Evolutionary conservation across 2,797 vertebrate species (phyloP).

Genomic region (Eleutherodactylus coqui): DNA sequence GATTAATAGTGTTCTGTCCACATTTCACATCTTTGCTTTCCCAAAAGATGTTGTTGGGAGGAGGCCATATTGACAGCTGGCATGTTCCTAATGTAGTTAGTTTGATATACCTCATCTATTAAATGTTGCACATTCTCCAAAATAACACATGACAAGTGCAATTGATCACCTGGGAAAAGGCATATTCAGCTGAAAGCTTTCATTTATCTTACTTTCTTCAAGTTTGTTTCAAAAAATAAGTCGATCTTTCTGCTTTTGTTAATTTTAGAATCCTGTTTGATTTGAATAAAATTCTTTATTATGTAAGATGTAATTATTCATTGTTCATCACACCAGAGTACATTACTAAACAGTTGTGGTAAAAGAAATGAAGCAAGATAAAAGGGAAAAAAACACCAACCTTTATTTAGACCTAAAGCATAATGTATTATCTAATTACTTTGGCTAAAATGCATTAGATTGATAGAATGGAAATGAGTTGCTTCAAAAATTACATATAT

Average conservation of each 20-base stretch:
- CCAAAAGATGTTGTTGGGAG: constrained; percentile 75
- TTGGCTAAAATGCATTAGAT: not conserved
- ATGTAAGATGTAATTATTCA: not conserved
- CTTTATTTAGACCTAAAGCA: not conserved
- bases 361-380: constrained; percentile 4
- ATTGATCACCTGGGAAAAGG: constrained; percentile 78
- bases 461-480: not conserved
- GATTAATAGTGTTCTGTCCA: constrained; percentile 76
- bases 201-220: constrained; percentile 65
- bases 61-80: constrained; percentile 80
- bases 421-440: not conserved
- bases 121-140: constrained; percentile 77
- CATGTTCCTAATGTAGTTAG: constrained; percentile 76
- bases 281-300: not conserved
- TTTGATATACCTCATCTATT: constrained; percentile 83
- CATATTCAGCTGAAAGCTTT: constrained; percentile 71
- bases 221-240: constrained; percentile 46
- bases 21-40: constrained; percentile 74
- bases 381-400: not conserved
- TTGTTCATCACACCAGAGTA: not conserved
- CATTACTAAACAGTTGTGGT: not conserved
- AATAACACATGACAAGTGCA: constrained; percentile 81
- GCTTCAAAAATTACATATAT: not conserved
- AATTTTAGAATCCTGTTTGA: not conserved
- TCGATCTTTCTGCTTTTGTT: constrained; percentile 36